A percentile compares a stretch with the other conserved stretches of the same genome.
These are phyloP conservation scores for Megaceryle torquata DNA, from an alignment of 2,113 vertebrate genomes.

Conservation along the genomic window DNA sequence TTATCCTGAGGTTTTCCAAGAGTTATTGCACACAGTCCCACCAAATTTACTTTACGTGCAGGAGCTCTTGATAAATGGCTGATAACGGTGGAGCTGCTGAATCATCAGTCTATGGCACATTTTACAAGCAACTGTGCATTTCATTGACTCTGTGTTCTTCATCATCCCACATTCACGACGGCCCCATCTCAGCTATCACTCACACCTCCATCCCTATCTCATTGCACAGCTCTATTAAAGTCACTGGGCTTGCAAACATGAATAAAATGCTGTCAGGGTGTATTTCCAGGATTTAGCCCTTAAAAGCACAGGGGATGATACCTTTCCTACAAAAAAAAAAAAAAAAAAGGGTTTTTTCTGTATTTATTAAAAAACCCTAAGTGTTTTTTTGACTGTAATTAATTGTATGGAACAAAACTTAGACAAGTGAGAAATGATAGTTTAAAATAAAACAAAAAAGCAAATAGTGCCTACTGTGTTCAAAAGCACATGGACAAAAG, in stretches of 20 bases:
- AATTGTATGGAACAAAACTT: background rate
- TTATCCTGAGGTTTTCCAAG: background rate
- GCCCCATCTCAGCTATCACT: background rate
- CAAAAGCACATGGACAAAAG: background rate
- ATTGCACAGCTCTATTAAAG: background rate
- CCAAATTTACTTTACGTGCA: constrained; percentile 27
- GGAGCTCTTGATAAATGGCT: constrained; percentile 4
- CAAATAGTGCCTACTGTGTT: background rate
- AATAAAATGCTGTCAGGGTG: background rate
- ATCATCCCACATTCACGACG: background rate
- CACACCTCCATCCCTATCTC: background rate
- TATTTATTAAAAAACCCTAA: background rate
- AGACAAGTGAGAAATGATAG: background rate
- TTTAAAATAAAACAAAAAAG: background rate
- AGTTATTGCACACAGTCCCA: background rate
- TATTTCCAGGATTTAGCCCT: background rate
- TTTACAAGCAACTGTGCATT: constrained; percentile 10
- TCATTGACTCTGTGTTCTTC: background rate
- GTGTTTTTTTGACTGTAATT: background rate
- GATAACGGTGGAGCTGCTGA: constrained; percentile 19
- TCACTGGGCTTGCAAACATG: background rate
- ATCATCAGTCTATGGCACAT: background rate
- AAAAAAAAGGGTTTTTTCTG: background rate
- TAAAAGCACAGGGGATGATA: background rate
- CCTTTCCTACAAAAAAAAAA: background rate